Conservation (phyloP, 1,140 invertebrate species). For the Hormaphis cornu region DNA sequence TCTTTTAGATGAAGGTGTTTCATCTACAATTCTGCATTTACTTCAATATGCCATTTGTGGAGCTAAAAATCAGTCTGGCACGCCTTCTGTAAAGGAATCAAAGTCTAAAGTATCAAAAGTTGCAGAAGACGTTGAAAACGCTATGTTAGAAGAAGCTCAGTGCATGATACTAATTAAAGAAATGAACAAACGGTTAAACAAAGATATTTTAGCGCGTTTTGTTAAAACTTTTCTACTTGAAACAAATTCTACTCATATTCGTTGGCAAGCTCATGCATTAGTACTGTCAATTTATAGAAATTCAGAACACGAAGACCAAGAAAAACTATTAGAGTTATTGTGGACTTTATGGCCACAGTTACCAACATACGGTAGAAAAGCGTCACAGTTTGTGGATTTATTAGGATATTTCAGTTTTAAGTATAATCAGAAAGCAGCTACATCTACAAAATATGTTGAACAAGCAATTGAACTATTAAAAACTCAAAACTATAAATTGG, state of each 20-base stretch:
- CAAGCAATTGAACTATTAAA: constrained; percentile 75
- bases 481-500: constrained; percentile 75
- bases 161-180: constrained; percentile 30
- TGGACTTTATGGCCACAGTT: constrained; percentile 88
- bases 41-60: constrained; percentile 76
- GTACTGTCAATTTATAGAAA: constrained; percentile 71
- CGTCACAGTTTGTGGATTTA: constrained; percentile 91
- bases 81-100: constrained; percentile 11
- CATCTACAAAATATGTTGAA: constrained; percentile 67
- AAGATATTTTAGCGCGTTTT: constrained; percentile 63
- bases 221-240: constrained; percentile 85
- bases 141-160: constrained; percentile 31
- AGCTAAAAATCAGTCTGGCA: constrained; percentile 15
- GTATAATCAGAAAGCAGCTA: constrained; percentile 42
- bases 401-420: constrained; percentile 87
- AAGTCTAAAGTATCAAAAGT: constrained; percentile 10
- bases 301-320: constrained; percentile 65
- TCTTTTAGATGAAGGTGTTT: constrained; percentile 84
- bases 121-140: constrained; percentile 20
- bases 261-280: constrained; percentile 90
- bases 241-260: constrained; percentile 81
- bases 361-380: constrained; percentile 82
- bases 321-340: constrained; percentile 66
- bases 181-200: constrained; percentile 51
- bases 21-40: constrained; percentile 79